phyloP scores from a whole-genome alignment of 1,140 invertebrate genomes.

The Temnothorax longispinosus region DNA sequence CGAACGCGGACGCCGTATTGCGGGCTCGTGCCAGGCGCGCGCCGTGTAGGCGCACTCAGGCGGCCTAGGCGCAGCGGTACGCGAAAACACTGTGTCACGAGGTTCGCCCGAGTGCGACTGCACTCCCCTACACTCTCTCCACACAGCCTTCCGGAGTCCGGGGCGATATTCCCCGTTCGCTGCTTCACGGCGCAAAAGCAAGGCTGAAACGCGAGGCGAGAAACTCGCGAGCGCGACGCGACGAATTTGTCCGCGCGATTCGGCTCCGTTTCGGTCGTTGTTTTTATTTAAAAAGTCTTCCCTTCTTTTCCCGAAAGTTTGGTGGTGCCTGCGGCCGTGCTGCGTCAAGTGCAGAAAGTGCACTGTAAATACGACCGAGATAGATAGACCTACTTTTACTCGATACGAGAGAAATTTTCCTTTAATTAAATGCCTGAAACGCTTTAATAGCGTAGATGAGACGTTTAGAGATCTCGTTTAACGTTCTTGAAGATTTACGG shows the following conservation, averaged over 20 bases:
- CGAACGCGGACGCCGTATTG: slow-evolving; percentile 54
- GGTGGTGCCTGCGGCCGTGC: too few species aligned
- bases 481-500: background rate
- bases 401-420: background rate
- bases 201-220: too few species aligned
- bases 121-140: background rate
- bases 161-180: too few species aligned
- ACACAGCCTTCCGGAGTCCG: too few species aligned
- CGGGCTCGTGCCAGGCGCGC: slow-evolving; percentile 42
- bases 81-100: background rate
- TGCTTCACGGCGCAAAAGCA: too few species aligned
- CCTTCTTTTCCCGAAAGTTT: too few species aligned
- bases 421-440: background rate
- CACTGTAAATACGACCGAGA: background rate
- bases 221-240: too few species aligned
- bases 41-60: background rate
- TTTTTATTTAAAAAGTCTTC: too few species aligned
- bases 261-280: too few species aligned
- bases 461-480: background rate
- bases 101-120: background rate
- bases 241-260: too few species aligned
- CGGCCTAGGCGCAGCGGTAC: background rate
- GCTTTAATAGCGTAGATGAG: background rate
- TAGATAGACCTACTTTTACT: too few species aligned
- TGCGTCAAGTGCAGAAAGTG: background rate